Base-by-base conservation (phyloP, 2,797 vertebrate species). In the Rhyacichthys aspro region DNA sequence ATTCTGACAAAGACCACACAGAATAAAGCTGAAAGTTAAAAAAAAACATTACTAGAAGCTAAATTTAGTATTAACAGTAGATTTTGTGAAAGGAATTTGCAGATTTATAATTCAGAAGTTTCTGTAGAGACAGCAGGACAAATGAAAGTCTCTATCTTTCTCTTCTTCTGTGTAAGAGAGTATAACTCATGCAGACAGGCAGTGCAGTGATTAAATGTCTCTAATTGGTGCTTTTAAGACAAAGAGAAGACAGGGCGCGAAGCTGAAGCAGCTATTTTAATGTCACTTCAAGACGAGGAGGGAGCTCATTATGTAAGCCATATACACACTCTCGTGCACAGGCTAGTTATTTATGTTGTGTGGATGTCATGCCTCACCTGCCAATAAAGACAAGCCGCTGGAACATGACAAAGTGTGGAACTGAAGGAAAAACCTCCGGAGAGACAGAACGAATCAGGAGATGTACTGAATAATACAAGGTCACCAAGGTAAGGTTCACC, bases 141-240 rank as follows among this genome's bases (percentile, higher is more conserved):
- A 55, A 55, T 53, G 36, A 23, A 23, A 53, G 18, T 1, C 19
- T 53, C 54, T 55, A 14, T 45, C 17, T 57, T 4, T 11, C 1
- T 14, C n/a, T 36, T 28, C 41, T n/a, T 55, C 41, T 15, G 14
- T 14, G 18, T 45, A 32, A 48, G n/a, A 47, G 57, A 55, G 34
- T 42, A 42, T 17, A 44, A 63, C 68, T 60, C 32, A 18, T 11
- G 17, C 23, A n/a, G 70, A 78, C 72, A 62, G 63, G 38, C 53
- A 55, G 28, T 7, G 3, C 61, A 36, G 37, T 81, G 79, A 85
- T 84, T 84, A 83, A 78, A 80, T 71, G 73, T 74, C 77, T 78
- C 74, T 84, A 86, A 88, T 86, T 83, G 74, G 68, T 74, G 78
- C 74, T 85, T 78, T 83, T 71, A 81, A 43, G 53, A 79, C 70